phyloP scores from a whole-genome alignment of 2,113 vertebrate genomes.

The Corythaeola cristata region DNA sequence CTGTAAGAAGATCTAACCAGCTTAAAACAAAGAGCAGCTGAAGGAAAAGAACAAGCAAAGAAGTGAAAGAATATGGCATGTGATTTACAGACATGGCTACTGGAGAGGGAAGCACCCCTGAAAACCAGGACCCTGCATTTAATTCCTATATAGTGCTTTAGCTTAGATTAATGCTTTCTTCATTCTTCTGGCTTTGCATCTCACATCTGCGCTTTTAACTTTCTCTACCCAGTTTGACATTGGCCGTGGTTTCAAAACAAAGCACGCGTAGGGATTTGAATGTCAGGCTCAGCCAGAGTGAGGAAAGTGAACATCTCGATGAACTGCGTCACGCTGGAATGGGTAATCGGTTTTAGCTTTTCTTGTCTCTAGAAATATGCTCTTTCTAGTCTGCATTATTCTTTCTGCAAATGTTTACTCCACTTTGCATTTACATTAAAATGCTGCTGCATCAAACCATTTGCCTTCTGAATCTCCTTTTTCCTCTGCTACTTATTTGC shows the following conservation, averaged over 20 bases:
- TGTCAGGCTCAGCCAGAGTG: not conserved
- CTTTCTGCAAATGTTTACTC: conserved; percentile 40
- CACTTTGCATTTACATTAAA: conserved; percentile 58
- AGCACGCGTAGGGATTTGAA: not conserved
- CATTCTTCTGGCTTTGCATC: conserved; percentile 12
- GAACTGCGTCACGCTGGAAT: not conserved
- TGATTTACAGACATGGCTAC: not conserved
- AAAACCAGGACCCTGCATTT: not conserved
- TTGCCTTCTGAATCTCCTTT: conserved; percentile 39
- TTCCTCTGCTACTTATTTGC: conserved; percentile 16
- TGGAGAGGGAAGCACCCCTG: not conserved
- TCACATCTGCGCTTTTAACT: not conserved
- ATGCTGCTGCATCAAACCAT: conserved; percentile 39
- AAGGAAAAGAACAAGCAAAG: not conserved
- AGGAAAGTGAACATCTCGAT: not conserved
- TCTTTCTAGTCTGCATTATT: not conserved
- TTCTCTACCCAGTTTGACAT: not conserved
- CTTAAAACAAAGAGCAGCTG: not conserved
- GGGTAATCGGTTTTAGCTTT: not conserved
- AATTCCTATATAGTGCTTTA: not conserved
- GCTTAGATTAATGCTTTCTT: conserved; percentile 29
- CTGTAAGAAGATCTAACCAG: conserved; percentile 31
- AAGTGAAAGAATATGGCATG: not conserved
- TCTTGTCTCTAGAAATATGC: not conserved
- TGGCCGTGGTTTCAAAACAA: not conserved